phyloP scores from a whole-genome alignment of 2,797 vertebrate genomes.

The Rhinogobio ventralis region DNA sequence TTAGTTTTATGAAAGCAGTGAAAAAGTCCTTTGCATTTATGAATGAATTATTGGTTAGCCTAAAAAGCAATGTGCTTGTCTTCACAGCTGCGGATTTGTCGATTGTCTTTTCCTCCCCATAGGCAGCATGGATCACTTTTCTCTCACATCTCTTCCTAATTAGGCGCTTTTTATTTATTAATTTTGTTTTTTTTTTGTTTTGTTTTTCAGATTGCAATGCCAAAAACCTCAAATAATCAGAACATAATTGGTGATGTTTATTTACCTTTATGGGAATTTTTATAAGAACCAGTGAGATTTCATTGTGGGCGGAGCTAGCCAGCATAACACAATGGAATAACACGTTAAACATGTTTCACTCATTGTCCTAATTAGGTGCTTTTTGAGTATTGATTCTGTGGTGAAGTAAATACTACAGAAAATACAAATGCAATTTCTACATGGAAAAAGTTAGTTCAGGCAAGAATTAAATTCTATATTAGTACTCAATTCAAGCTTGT shows the following conservation, averaged over 20 bases:
- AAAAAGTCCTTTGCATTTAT: conserved; percentile 30
- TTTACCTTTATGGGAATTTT: background rate
- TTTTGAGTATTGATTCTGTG: too few relatives aligned
- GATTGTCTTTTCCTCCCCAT: conserved; percentile 34
- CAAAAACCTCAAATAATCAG: background rate
- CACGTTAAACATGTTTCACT: background rate
- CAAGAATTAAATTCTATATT: too few relatives aligned
- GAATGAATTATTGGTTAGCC: conserved; percentile 30
- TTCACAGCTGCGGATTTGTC: conserved; percentile 53
- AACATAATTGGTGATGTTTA: background rate
- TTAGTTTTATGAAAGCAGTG: conserved; percentile 33
- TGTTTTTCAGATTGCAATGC: background rate
- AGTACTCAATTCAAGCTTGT: too few relatives aligned
- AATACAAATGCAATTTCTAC: too few relatives aligned
- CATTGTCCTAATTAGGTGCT: too few relatives aligned
- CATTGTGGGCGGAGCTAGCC: background rate
- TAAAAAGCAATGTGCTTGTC: conserved; percentile 30
- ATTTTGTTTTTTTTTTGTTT: too few relatives aligned
- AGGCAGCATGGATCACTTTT: background rate
- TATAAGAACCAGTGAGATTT: background rate
- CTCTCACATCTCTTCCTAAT: background rate
- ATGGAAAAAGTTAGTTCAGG: too few relatives aligned
- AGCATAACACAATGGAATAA: background rate
- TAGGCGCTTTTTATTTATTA: background rate
- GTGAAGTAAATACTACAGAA: too few relatives aligned